phyloP scores from a whole-genome alignment of 2,888 invertebrate genomes.

The Bibio marci region DNA sequence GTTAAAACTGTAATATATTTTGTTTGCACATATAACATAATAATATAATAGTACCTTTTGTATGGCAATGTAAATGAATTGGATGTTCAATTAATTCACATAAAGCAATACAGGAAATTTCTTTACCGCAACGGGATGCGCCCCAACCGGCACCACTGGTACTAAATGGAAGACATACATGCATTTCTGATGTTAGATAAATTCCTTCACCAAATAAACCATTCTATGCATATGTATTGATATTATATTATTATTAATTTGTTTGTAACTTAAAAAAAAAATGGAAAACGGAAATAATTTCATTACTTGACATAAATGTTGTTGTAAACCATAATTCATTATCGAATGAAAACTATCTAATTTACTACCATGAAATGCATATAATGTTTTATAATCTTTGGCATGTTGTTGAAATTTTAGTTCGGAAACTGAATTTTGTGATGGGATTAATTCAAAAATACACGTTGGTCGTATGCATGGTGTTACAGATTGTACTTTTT shows the following conservation, averaged over 20 bases:
- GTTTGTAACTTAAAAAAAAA: neutral
- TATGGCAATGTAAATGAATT: conserved; percentile 38
- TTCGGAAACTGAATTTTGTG: conserved; percentile 37
- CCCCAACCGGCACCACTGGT: conserved; percentile 61
- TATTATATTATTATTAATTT: neutral
- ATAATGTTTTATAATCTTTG: conserved; percentile 38
- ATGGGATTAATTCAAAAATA: conserved; percentile 46
- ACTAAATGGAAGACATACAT: conserved; percentile 52
- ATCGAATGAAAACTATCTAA: conserved; percentile 70
- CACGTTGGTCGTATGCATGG: conserved; percentile 39
- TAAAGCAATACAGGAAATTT: conserved; percentile 58
- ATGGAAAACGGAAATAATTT: no score
- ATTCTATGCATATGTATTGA: conserved; percentile 26
- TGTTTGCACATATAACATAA: no score
- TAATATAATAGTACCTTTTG: conserved; percentile 12
- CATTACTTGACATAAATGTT: conserved; percentile 48
- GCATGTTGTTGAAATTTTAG: conserved; percentile 35
- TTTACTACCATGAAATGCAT: conserved; percentile 65
- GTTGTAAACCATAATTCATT: conserved; percentile 56
- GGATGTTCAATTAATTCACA: conserved; percentile 65
- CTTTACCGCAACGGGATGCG: conserved; percentile 55
- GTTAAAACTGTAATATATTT: no score
- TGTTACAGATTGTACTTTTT: conserved; percentile 31
- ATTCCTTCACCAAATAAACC: conserved; percentile 54
- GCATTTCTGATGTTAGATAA: conserved; percentile 56